Evolutionary conservation across 1,140 invertebrate genomes (phyloP), one percentile per base, ranked within the genome.

Genomic region (Agrilus planipennis): DNA sequence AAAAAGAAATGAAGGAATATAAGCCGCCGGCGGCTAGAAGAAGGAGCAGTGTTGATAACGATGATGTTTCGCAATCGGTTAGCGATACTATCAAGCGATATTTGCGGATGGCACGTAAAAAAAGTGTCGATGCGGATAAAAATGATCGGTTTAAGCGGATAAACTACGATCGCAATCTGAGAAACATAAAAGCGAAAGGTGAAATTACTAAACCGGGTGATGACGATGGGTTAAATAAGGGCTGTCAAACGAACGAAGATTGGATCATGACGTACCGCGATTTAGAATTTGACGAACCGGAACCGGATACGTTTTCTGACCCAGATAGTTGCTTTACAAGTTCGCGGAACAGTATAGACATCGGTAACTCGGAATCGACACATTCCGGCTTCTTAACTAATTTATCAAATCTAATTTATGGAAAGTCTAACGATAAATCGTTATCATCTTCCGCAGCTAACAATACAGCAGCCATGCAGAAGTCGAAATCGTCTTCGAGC

Each of bases 81-180:
- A 81, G 82, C 52, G 82, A 89, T 48, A 87, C 82, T 0, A 86
- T 89, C 18, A 87, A 86, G 53, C 65, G 84, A 2, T 88, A 88
- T 51, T 62, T 89, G 2, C 65, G 81, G 41, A 88, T 88, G 84
- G 84, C 83, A 0, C 64, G 85, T 4, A 89, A 88, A 52, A 88
- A 88, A 49, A 86, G 82, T 34, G 75, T 82, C 1, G 82, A 86
- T 47, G 72, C 79, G 2, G 83, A 86, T 35, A 83, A 84, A 55
- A 72, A 71, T 2, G 84, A 86, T 53, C 70, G 80, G 12, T 90
- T 89, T 50, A 88, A 88, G 54, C 73, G 84, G 0, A 84, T 90
- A 1, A 90, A 90, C 52, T 90, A 90, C 51, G 87, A 90, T 52
- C 71, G 81, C 22, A 88, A 85, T 51, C 65, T 89, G 21, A 60